Percentiles rank a stretch among this genome's conserved stretches.
phyloP scores from a whole-genome alignment of 2,797 vertebrate genomes.

The Amphiprion clarkii region DNA sequence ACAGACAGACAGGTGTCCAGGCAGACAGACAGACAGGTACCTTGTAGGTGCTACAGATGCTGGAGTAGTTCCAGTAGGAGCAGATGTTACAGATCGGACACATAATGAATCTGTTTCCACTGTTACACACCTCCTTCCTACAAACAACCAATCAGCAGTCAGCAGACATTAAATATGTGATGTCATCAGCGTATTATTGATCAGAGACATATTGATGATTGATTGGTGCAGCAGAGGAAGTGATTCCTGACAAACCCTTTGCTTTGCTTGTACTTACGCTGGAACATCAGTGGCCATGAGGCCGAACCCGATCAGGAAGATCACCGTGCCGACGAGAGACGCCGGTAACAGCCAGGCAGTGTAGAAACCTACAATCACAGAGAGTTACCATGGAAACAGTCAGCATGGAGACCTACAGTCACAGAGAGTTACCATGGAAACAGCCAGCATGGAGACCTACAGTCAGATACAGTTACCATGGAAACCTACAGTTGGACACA shows the following conservation, averaged over 20 bases:
- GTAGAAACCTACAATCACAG: constrained; percentile 82
- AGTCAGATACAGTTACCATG: background rate
- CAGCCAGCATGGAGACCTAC: background rate
- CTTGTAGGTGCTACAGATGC: constrained; percentile 85
- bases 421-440: background rate
- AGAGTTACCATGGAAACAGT: background rate
- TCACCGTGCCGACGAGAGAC: constrained; percentile 67
- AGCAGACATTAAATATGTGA: background rate
- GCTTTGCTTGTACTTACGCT: constrained; percentile 70
- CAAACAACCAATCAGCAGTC: constrained; percentile 7
- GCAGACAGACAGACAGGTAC: constrained; percentile 58
- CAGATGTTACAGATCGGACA: constrained; percentile 88
- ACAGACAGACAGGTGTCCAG: background rate
- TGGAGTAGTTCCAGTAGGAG: constrained; percentile 85
- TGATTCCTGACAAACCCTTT: background rate
- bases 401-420: background rate
- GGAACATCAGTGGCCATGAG: constrained; percentile 77
- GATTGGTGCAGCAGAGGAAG: background rate
- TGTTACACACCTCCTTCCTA: constrained; percentile 84
- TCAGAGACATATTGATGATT: background rate
- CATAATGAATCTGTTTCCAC: constrained; percentile 76
- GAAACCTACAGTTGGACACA: background rate
- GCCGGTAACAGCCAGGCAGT: constrained; percentile 86
- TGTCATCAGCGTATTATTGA: background rate
- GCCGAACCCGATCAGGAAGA: constrained; percentile 83